phyloP scores from a whole-genome alignment of 2,888 invertebrate genomes.

The Rhyacophila evoluta region DNA sequence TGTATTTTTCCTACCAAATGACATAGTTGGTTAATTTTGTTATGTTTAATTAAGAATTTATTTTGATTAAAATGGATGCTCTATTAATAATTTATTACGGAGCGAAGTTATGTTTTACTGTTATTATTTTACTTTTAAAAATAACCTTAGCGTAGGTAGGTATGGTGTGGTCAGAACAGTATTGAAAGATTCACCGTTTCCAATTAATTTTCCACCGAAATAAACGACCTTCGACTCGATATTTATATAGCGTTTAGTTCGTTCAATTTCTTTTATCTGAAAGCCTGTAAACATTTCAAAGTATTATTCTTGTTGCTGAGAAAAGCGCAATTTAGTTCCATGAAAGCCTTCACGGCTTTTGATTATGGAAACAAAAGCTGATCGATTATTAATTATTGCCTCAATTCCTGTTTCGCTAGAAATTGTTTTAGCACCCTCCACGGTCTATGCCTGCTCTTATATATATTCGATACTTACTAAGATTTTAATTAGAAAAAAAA shows the following conservation, averaged over 20 bases:
- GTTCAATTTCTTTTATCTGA: background rate
- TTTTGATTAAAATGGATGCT: too few species aligned
- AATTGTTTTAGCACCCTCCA: background rate
- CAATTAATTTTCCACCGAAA: background rate
- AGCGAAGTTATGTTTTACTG: too few species aligned
- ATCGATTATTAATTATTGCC: conserved; percentile 10
- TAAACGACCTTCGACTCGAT: background rate
- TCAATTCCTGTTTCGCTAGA: background rate
- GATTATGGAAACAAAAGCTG: background rate
- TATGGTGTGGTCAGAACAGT: too few species aligned
- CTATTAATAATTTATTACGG: too few species aligned
- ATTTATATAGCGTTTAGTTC: background rate
- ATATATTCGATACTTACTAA: background rate
- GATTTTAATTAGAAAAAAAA: background rate
- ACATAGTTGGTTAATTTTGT: too few species aligned
- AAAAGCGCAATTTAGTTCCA: background rate
- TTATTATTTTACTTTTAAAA: too few species aligned
- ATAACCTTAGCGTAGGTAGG: too few species aligned
- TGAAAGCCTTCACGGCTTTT: background rate
- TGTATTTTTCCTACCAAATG: too few species aligned
- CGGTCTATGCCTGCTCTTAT: background rate
- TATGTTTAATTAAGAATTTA: too few species aligned
- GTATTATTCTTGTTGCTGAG: background rate
- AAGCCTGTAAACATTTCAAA: background rate
- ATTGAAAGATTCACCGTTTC: background rate